Percentiles rank a stretch among this genome's conserved stretches.
These are phyloP conservation scores for Meiosimyza platycephala DNA, from an alignment of 2,888 invertebrate genomes.

Conservation along the genomic window DNA sequence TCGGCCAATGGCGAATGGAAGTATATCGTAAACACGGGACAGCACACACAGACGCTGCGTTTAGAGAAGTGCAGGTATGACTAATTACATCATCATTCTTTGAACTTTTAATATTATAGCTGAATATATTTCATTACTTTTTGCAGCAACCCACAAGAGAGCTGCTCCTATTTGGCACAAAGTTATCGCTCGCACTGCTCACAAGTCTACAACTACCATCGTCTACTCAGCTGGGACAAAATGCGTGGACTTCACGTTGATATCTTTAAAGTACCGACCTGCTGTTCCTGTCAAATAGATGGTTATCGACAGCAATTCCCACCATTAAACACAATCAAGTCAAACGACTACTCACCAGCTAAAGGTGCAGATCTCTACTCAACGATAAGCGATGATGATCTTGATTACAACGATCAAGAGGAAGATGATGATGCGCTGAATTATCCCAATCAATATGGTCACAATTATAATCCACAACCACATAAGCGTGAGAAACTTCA, in stretches of 20 bases:
- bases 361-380: conserved; percentile 50
- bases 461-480: conserved; percentile 43
- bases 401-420: conserved; percentile 59
- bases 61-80: conserved; percentile 80
- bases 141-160: conserved; percentile 78
- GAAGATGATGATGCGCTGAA: conserved; percentile 51
- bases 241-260: conserved; percentile 84
- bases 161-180: conserved; percentile 83
- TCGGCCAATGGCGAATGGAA: conserved; percentile 87
- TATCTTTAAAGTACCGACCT: conserved; percentile 85
- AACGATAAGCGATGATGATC: conserved; percentile 58
- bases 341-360: conserved; percentile 38
- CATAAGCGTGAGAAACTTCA: conserved; percentile 29
- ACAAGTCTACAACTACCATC: conserved; percentile 86
- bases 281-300: conserved; percentile 85
- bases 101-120: neutral
- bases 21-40: conserved; percentile 86
- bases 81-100: neutral
- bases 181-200: conserved; percentile 84
- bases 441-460: conserved; percentile 38
- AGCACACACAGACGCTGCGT: conserved; percentile 84
- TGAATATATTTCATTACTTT: conserved; percentile 35
- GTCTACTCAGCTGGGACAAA: conserved; percentile 84
- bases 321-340: conserved; percentile 61
- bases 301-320: conserved; percentile 79